Percentiles rank a stretch among this genome's conserved stretches.
Conservation (phyloP, 1,140 invertebrate species). For the Aphis gossypii region DNA sequence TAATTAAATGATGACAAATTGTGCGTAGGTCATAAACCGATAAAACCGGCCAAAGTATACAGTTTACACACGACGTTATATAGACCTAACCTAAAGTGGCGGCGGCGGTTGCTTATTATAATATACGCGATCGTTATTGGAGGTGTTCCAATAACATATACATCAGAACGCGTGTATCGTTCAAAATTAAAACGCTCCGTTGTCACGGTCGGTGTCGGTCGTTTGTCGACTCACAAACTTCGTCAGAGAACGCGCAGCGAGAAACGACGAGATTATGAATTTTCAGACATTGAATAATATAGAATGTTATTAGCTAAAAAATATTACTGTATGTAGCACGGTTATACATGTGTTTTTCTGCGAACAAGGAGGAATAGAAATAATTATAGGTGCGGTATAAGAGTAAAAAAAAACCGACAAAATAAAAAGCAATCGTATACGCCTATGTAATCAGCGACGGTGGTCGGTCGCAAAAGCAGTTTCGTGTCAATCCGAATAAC, state of each 20-base stretch:
- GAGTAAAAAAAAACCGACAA: too few relatives aligned
- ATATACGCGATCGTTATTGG: not conserved
- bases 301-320: not conserved
- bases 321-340: not conserved
- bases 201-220: too few relatives aligned
- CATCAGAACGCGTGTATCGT: not conserved
- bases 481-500: too few relatives aligned
- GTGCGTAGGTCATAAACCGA: not conserved
- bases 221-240: too few relatives aligned
- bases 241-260: too few relatives aligned
- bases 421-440: too few relatives aligned
- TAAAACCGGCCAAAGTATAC: not conserved
- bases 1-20: not conserved
- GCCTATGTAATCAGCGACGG: too few relatives aligned
- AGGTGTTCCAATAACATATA: not conserved
- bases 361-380: not conserved
- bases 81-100: not conserved
- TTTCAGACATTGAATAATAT: not conserved
- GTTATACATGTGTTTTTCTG: not conserved
- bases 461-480: too few relatives aligned
- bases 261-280: not conserved
- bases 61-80: too few relatives aligned
- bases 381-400: too few relatives aligned
- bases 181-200: not conserved
- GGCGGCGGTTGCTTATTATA: not conserved